Evolutionary conservation across 2,888 invertebrate species (phyloP).

Genomic region (Euzophera pinguis): DNA sequence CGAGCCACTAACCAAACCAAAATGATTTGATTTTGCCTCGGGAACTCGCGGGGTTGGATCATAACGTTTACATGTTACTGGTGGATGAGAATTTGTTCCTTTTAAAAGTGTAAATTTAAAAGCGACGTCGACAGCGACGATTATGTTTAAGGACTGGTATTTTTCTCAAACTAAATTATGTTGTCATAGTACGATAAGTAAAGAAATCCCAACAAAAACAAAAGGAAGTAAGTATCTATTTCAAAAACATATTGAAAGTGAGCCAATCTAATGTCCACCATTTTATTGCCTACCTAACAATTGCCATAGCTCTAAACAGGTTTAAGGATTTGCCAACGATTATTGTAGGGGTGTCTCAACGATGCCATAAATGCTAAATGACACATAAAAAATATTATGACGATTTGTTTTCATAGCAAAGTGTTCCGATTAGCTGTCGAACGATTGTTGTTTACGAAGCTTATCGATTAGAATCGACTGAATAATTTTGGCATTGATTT

Average conservation of each 20-base stretch:
- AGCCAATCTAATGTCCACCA: constrained; percentile 30
- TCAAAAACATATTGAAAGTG: not conserved
- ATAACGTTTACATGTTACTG: not conserved
- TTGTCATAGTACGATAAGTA: too few relatives aligned
- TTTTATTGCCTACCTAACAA: constrained; percentile 41
- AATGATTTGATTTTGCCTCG: not conserved
- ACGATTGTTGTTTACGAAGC: constrained; percentile 6
- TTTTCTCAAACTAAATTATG: too few relatives aligned
- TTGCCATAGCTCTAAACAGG: constrained; percentile 27
- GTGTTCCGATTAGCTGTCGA: constrained; percentile 20
- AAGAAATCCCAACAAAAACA: not conserved
- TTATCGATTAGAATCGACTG: constrained; percentile 7
- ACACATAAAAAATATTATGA: constrained; percentile 33
- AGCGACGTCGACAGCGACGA: too few relatives aligned
- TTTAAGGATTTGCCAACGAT: constrained; percentile 39
- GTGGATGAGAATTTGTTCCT: too few relatives aligned
- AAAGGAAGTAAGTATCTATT: not conserved
- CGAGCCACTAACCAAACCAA: not conserved
- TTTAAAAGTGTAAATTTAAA: too few relatives aligned
- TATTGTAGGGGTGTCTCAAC: constrained; percentile 25
- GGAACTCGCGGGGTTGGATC: not conserved
- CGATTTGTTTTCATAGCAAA: constrained; percentile 22
- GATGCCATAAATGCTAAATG: constrained; percentile 31
- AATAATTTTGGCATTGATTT: not conserved
- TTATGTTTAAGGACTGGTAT: too few relatives aligned